Evolutionary conservation across 2,888 invertebrate species (phyloP), one percentile per base, ranked within the genome.

Genomic region (Drosophila paranaensis): DNA sequence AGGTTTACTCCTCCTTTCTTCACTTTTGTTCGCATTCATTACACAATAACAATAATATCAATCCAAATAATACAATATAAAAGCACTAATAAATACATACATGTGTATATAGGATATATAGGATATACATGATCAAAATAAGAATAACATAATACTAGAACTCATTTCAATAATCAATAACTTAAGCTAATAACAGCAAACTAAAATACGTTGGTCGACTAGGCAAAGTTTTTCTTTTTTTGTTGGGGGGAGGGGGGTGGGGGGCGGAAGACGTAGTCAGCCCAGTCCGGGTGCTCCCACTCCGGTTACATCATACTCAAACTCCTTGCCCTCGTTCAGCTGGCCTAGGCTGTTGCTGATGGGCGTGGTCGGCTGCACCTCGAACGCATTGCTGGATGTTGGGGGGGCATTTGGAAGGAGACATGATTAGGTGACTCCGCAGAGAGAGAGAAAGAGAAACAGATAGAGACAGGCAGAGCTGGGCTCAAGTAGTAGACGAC

Each of bases 321-420:
- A 55, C 56, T 77, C 77, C 40, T 46, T 66, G 66, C 50, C 62
- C 78, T 83, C 90, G 39, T 64, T 69, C 46, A 88, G 72, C 67
- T 90, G 86, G 43, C 72, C 82, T 53, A 88, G 66, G 35, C 71
- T 72, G 60, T 54, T 65, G 56, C 51, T 50, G 46, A 45, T 65
- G 57, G 56, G 57, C 51, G 72, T 57, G 51, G 56, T 46, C 25
- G 73, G 57, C 48, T 48, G 35, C 27, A 60, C 35, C 65, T 84
- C 83, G 57, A 88, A 86, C 43, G 90, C 89, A 61, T 65, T 84
- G 71, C 83, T 84, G 66, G 45, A 25, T 16, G 39, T 14, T 27
- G 27, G 27, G n/a, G 14, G 50, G 37, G 27, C 55, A 42, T 74
- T 70, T 51, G 60, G 39, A 79, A 69, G 80, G 50, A 80, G 63